phyloP scores from a whole-genome alignment of 1,140 invertebrate genomes.

The Streblospio benedicti region DNA sequence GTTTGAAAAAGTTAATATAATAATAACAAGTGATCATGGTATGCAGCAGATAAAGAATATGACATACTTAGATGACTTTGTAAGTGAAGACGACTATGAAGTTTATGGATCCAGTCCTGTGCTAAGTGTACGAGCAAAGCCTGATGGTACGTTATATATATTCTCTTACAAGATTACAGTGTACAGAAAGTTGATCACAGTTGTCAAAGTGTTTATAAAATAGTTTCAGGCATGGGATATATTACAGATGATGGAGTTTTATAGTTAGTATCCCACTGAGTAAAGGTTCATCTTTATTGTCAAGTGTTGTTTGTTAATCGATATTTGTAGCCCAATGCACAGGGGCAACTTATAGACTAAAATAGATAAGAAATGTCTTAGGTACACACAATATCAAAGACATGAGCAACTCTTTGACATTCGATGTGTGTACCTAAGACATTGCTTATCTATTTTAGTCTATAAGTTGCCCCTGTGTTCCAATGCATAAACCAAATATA shows the following conservation, averaged over 20 bases:
- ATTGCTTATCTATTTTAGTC: no score
- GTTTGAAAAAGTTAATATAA: conserved; percentile 55
- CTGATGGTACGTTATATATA: conserved; percentile 12
- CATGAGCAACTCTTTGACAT: no score
- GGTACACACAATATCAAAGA: no score
- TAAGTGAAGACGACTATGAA: conserved; percentile 50
- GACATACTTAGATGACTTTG: conserved; percentile 55
- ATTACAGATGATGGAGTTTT: conserved; percentile 27
- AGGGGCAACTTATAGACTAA: no score
- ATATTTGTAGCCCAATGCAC: no score
- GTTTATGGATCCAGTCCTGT: conserved; percentile 22
- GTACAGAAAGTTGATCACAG: background rate
- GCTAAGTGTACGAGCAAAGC: conserved; percentile 11
- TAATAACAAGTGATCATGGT: conserved; percentile 70
- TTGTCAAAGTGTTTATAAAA: background rate
- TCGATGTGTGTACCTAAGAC: no score
- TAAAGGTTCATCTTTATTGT: background rate
- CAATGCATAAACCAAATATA: no score
- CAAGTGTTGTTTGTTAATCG: background rate
- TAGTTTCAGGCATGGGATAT: conserved; percentile 5
- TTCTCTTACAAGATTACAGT: conserved; percentile 1
- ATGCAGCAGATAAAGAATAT: conserved; percentile 55
- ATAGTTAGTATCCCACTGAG: background rate
- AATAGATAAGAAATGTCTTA: no score
- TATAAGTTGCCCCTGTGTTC: no score